A percentile compares a stretch with the other conserved stretches of the same genome.
These are phyloP conservation scores for Phalloptychus januarius DNA, from an alignment of 2,797 vertebrate species.

Conservation along the genomic window DNA sequence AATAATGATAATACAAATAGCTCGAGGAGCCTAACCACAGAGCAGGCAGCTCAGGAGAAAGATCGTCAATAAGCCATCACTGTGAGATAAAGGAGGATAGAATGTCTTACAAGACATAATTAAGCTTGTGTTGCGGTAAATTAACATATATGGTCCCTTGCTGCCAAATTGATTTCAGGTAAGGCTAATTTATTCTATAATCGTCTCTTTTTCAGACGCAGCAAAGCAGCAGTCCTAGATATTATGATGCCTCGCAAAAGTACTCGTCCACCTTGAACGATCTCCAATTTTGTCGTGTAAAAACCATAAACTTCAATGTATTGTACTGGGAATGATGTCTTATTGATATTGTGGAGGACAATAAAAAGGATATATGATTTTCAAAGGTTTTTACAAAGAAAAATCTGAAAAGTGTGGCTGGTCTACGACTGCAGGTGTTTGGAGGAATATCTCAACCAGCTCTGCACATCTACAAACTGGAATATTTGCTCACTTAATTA, in stretches of 20 bases:
- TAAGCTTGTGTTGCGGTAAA: constrained; percentile 60
- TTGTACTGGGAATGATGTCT: neutral
- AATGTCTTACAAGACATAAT: constrained; percentile 44
- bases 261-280: neutral
- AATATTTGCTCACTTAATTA: neutral
- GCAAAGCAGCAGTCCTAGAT: constrained; percentile 17
- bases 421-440: neutral
- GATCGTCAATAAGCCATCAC: constrained; percentile 46
- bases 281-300: neutral
- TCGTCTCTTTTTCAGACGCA: constrained; percentile 37
- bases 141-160: constrained; percentile 45
- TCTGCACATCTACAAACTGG: neutral
- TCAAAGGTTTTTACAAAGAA: neutral
- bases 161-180: constrained; percentile 52
- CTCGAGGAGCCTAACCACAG: constrained; percentile 71
- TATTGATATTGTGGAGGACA: neutral
- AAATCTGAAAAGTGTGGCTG: too few species aligned
- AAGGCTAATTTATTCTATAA: constrained; percentile 52
- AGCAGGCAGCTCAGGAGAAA: constrained; percentile 66
- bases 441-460: neutral
- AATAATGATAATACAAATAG: constrained; percentile 57
- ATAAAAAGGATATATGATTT: neutral
- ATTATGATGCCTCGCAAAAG: constrained; percentile 5
- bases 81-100: constrained; percentile 26
- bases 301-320: neutral